Evolutionary conservation across 2,888 invertebrate genomes (phyloP), one percentile per base, ranked within the genome.

Genomic region (Lomographa bimaculata): DNA sequence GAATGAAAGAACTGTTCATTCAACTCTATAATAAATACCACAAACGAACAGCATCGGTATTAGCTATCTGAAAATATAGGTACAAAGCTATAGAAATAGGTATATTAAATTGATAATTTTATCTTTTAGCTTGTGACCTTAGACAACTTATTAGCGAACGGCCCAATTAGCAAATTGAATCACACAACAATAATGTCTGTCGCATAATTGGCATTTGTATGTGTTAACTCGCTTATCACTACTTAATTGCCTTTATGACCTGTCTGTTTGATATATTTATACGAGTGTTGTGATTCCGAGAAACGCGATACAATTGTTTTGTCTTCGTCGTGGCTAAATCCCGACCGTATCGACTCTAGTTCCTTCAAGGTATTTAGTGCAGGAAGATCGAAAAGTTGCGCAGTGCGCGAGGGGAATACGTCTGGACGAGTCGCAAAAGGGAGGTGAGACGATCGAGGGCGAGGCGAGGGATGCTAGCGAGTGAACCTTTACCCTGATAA

Each of bases 401-500:
- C 65, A 68, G 54, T 70, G 67, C 64, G 69, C 65, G 62, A 54
- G 50, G 60, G 51, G 58, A 60, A 59, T 64, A 66, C 53, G 44
- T 54, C 42, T 47, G 43, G 54, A 48, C 46, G 53, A 49, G 56
- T 52, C 42, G 19, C 52, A 36, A 41, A 17, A 57, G 60, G 62
- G 65, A 53, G 53, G 55, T 27, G 53, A 51, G 54, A 39, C 25
- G 49, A 48, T 32, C 34, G 52, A 64, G 71, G 63, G 63, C 62
- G 68, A 64, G 63, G 63, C 62, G 68, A 64, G 68, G 67, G 69
- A 50, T 64, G 66, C 42, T 14, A 20, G 26, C 16, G 20, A 9
- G 47, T 48, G 63, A 74, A 73, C 77, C 76, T 79, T 79, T 72
- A 75, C 64, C 71, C 77, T 75, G 73, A 72, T 84, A 69, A 83